Evolutionary conservation across 2,797 vertebrate genomes (phyloP).

Genomic region (Falco berigora): DNA sequence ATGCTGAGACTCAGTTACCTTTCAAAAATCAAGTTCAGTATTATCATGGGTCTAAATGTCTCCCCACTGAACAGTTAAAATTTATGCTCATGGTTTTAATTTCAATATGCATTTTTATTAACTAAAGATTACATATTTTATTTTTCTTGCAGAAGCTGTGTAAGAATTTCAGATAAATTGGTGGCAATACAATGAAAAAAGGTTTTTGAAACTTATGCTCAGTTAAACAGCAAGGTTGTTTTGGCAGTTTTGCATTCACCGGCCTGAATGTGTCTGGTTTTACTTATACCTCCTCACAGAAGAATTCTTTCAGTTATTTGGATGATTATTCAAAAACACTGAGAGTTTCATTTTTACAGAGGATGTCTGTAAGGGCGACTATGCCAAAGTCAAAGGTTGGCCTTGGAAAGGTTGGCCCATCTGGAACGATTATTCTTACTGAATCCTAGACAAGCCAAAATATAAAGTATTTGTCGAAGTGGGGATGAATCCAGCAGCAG

Average conservation of each 20-base stretch:
- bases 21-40: constrained; percentile 39
- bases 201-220: constrained; percentile 6
- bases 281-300: background rate
- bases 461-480: background rate
- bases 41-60: constrained; percentile 8
- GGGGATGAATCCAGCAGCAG: background rate
- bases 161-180: background rate
- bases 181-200: background rate
- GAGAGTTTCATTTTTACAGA: background rate
- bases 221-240: background rate
- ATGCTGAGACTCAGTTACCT: background rate
- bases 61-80: constrained; percentile 7
- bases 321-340: background rate
- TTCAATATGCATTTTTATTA: constrained; percentile 36
- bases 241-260: background rate
- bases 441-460: background rate
- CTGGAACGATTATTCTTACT: background rate
- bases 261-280: background rate
- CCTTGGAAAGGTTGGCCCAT: background rate
- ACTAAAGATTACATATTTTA: background rate
- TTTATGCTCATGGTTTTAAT: constrained; percentile 47
- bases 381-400: background rate
- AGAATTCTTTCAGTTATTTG: background rate
- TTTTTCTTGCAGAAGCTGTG: background rate
- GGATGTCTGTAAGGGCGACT: background rate